Percentiles rank a stretch among this genome's conserved stretches.
Conservation (phyloP, 2,888 invertebrate genomes). For the Parnassius orleans region DNA sequence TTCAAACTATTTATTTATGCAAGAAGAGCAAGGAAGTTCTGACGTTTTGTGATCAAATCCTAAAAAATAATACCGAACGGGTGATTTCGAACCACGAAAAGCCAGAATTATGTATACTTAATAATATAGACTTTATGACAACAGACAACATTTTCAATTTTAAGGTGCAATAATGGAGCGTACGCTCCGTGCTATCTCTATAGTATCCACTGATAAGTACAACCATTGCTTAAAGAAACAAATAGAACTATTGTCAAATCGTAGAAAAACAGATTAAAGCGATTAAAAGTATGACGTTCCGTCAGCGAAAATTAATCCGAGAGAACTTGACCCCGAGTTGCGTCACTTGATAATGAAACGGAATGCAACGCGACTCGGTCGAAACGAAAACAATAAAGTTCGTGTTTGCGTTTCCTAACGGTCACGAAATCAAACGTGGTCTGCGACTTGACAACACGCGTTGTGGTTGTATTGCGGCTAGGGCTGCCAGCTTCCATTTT, state of each 20-base stretch:
- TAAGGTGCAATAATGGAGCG: too few relatives aligned
- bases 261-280: slow-evolving; percentile 19
- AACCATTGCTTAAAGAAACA: slow-evolving; percentile 1
- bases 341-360: slow-evolving; percentile 25
- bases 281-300: slow-evolving; percentile 26
- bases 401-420: slow-evolving; percentile 6
- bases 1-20: too few relatives aligned
- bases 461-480: background rate
- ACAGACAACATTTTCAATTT: too few relatives aligned
- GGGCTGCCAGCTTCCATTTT: too few relatives aligned
- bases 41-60: too few relatives aligned
- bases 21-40: too few relatives aligned
- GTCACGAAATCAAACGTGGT: slow-evolving; percentile 12
- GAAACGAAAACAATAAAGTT: slow-evolving; percentile 14
- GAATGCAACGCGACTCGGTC: slow-evolving; percentile 10
- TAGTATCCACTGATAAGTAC: background rate
- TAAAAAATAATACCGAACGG: too few relatives aligned
- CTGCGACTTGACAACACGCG: background rate
- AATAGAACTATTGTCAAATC: slow-evolving; percentile 13
- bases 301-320: slow-evolving; percentile 24
- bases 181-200: too few relatives aligned
- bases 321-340: slow-evolving; percentile 27
- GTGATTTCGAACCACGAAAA: too few relatives aligned
- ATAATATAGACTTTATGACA: too few relatives aligned
- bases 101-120: too few relatives aligned